phyloP scores from a whole-genome alignment of 2,888 invertebrate species.

The Tortrix viridana region DNA sequence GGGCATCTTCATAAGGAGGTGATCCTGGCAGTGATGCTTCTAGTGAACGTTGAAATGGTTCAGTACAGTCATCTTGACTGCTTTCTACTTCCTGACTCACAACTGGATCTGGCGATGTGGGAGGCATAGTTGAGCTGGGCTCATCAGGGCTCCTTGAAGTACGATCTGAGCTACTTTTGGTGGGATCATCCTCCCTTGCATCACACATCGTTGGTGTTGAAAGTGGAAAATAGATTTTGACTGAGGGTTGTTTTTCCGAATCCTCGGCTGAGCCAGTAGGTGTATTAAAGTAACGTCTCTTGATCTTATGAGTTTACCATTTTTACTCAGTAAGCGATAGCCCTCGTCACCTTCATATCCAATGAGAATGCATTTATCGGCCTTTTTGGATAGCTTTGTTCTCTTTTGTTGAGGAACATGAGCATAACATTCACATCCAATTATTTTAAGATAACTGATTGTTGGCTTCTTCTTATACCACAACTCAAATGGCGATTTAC shows the following conservation, averaged over 20 bases:
- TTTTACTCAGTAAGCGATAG: slow-evolving; percentile 21
- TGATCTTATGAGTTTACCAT: slow-evolving; percentile 27
- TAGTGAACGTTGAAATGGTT: not conserved
- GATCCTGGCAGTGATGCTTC: not conserved
- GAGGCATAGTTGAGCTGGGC: not conserved
- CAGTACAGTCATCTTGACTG: not conserved
- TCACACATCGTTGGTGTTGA: slow-evolving; percentile 3
- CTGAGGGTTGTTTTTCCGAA: not conserved
- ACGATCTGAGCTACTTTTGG: not conserved
- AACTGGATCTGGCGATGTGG: not conserved
- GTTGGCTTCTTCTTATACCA: slow-evolving; percentile 9
- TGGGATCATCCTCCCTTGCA: not conserved
- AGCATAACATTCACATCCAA: slow-evolving; percentile 8
- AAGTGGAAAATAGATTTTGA: not conserved
- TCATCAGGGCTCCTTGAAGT: not conserved
- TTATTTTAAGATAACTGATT: not conserved
- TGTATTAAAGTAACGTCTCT: slow-evolving; percentile 38
- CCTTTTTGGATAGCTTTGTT: slow-evolving; percentile 3
- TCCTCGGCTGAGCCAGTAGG: not conserved
- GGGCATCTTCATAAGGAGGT: not conserved
- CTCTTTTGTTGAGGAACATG: slow-evolving; percentile 4
- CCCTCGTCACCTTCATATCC: slow-evolving; percentile 38
- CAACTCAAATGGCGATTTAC: slow-evolving; percentile 7
- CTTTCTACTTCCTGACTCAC: slow-evolving; percentile 4
- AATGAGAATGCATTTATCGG: slow-evolving; percentile 9